Conservation (phyloP, 2,113 vertebrate species). For the Thymallus thymallus region DNA sequence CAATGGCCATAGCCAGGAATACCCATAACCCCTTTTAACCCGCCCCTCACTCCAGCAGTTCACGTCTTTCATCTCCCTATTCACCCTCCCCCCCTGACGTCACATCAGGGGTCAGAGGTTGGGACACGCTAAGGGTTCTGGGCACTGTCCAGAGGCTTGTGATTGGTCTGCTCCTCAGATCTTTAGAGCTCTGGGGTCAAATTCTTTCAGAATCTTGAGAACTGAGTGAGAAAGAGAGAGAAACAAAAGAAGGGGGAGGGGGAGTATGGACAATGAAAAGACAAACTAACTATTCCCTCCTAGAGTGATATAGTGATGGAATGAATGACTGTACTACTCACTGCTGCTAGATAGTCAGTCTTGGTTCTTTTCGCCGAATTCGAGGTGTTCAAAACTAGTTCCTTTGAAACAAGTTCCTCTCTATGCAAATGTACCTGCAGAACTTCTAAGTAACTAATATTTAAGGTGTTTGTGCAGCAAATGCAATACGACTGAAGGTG, state of each 20-base stretch:
- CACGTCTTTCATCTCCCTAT: constrained; percentile 78
- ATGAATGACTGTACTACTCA: constrained; percentile 68
- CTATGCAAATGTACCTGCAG: constrained; percentile 23
- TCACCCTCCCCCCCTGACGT: constrained; percentile 78
- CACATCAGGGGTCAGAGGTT: constrained; percentile 71
- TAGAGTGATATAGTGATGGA: constrained; percentile 69
- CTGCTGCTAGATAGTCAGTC: constrained; percentile 28
- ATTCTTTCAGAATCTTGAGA: constrained; percentile 81
- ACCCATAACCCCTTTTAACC: constrained; percentile 81
- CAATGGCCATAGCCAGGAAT: constrained; percentile 79
- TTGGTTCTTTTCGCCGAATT: not conserved
- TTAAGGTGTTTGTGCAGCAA: constrained; percentile 10
- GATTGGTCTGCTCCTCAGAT: constrained; percentile 79
- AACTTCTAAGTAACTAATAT: not conserved
- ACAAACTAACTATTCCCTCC: constrained; percentile 73
- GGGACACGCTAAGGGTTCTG: constrained; percentile 80
- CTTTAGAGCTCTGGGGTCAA: constrained; percentile 74
- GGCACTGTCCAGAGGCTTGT: constrained; percentile 78
- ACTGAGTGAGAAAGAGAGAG: constrained; percentile 71
- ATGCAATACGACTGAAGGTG: constrained; percentile 1
- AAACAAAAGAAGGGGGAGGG: constrained; percentile 63
- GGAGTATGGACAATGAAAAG: constrained; percentile 67
- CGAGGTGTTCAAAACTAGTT: not conserved
- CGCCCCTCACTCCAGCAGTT: constrained; percentile 69
- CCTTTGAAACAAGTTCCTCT: not conserved